Conservation (phyloP, 2,113 vertebrate species). For the Geococcyx californianus region DNA sequence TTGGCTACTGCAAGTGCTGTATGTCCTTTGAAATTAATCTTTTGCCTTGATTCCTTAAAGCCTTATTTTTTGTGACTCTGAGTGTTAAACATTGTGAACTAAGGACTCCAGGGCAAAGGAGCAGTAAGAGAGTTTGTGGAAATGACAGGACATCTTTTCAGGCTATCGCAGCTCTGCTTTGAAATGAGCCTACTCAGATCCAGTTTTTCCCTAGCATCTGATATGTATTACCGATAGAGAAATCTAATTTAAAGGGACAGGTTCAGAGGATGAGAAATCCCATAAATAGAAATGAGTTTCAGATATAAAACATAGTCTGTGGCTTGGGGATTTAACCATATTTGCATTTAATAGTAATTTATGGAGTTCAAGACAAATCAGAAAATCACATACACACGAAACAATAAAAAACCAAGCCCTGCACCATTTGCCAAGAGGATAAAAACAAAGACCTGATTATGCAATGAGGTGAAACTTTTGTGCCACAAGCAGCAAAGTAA, state of each 20-base stretch:
- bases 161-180: background rate
- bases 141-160: slow-evolving; percentile 5
- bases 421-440: background rate
- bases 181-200: background rate
- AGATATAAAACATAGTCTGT: background rate
- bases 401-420: background rate
- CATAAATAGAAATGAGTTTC: background rate
- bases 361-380: background rate
- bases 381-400: background rate
- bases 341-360: background rate
- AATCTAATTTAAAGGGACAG: background rate
- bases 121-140: background rate
- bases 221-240: background rate
- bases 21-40: background rate
- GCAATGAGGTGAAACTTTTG: background rate
- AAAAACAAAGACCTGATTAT: background rate
- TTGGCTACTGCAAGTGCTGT: background rate
- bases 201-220: background rate
- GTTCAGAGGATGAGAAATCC: background rate
- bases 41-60: background rate
- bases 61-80: slow-evolving; percentile 1
- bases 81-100: background rate
- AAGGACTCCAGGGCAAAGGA: background rate
- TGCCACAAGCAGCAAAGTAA: background rate
- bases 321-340: background rate